Evolutionary conservation across 2,888 invertebrate species (phyloP), one percentile per base, ranked within the genome.

Genomic region (Laothoe populi): DNA sequence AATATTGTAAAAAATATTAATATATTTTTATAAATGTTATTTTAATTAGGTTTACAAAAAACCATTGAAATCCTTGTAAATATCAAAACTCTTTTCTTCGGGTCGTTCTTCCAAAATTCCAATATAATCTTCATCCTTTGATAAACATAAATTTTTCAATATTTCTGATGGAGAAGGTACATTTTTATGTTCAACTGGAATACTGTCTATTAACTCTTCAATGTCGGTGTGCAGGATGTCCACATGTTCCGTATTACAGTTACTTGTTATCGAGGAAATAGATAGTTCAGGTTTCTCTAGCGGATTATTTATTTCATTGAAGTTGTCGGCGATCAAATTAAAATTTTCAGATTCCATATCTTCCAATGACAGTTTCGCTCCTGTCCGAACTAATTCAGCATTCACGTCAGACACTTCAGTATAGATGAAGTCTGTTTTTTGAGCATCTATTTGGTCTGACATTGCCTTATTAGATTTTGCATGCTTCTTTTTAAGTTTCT

Each of bases 91-190:
- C 63, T 77, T 77, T 0, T 73, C 72, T 26, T 71, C 69, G 11
- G 65, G 63, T 53, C 64, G 66, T 58, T 77, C 72, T 62, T 76
- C 69, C 42, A 73, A 61, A 49, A 76, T 70, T 48, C 62, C 67
- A 48, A 75, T 70, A 59, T 77, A 81, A 59, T 88, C 86, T 23
- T 91, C 87, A 78, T 95, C 90, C 62, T 82, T 87, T 1, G 90
- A 94, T 58, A 95, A 86, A 69, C 94, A 94, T 68, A 95, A 87
- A 68, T 95, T 95, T 83, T 95, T 94, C 66, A 96, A 88, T 69
- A 95, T 94, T 72, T 94, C 93, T 35, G 95, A 94, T 10, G 96
- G 95, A 2, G 96, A 95, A 63, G 94, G 94, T 16, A 94, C 81
- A 79, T 92, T 94, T 67, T 94, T 94, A 49, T 94, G 87, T 61